Base-by-base conservation (phyloP, 2,113 vertebrate species). In the Aleadryas rufinucha region DNA sequence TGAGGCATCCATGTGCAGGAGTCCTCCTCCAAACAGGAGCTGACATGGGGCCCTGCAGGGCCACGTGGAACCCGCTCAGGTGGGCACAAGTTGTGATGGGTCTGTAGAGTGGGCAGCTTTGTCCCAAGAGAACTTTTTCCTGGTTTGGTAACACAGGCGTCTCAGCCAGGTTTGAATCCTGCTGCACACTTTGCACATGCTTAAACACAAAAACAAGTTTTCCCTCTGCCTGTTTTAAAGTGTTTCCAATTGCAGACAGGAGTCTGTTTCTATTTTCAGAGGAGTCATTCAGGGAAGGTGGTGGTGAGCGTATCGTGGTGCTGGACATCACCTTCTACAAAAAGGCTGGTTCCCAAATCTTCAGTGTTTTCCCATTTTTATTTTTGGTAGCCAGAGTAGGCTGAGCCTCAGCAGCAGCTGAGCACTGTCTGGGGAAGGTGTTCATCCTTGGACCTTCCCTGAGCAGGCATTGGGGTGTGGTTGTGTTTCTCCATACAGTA, bases 41-140 rank as follows among this genome's bases (percentile, higher is more conserved):
- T 61, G 52, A 24, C 35, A 3, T 3, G 0, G 2, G 42, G 50
- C n/a, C 56, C 31, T 31, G 47, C 45, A 7, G 70, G 63, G 76
- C 52, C 23, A 2, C 1, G 3, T 2, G 1, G 42, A 30, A 26
- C 74, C 27, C 0, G 1, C 79, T n/a, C 19, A 11, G 35, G 45
- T 31, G 45, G 28, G 22, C 22, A 3, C 21, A 9, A 8, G 30
- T 8, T 57, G 11, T 5, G 49, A 14, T 26, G n/a, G 22, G 27
- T 53, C 35, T 13, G 3, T 50, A 6, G 41, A 41, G 31, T 27
- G 15, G 30, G 22, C 44, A n/a, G 37, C 53, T 41, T 59, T 31
- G 4, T 72, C 50, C 61, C 13, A 10, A 49, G 63, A 42, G 31
- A 27, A 12, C 8, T 19, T 64, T 52, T 42, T n/a, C 30, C 42